Percentiles rank a stretch among this genome's conserved stretches.
Evolutionary conservation across 2,888 invertebrate genomes (phyloP).

Genomic region (Archips xylosteana): DNA sequence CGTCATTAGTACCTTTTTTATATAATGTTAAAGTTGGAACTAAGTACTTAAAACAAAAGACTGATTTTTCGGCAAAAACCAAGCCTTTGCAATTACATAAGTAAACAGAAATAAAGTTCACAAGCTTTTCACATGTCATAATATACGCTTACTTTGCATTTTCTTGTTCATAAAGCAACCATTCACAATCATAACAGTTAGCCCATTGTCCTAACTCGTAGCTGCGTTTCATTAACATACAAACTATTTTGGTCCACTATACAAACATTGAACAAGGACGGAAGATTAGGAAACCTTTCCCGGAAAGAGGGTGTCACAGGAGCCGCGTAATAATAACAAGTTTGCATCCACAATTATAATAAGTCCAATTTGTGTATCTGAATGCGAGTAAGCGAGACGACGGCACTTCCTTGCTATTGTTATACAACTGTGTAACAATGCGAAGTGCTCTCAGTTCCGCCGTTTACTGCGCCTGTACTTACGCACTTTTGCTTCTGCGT

Average conservation of each 20-base stretch:
- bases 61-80: no score
- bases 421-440: constrained; percentile 66
- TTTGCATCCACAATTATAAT: constrained; percentile 42
- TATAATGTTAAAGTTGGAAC: no score
- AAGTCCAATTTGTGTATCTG: constrained; percentile 39
- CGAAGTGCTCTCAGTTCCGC: constrained; percentile 69
- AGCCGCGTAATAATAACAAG: constrained; percentile 37
- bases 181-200: neutral
- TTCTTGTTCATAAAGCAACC: neutral
- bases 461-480: constrained; percentile 67
- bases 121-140: no score
- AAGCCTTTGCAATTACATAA: neutral
- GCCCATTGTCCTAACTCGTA: neutral
- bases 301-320: constrained; percentile 28
- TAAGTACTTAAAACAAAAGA: no score
- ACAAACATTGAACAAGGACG: constrained; percentile 24
- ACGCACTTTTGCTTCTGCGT: constrained; percentile 36
- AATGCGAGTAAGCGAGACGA: constrained; percentile 50
- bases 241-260: constrained; percentile 5
- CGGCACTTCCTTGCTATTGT: constrained; percentile 70
- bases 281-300: constrained; percentile 35
- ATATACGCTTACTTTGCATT: neutral
- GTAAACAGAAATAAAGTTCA: neutral
- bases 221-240: constrained; percentile 28
- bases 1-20: no score